Evolutionary conservation across 2,113 vertebrate genomes (phyloP).

Genomic region (Ammodytes dubius): DNA sequence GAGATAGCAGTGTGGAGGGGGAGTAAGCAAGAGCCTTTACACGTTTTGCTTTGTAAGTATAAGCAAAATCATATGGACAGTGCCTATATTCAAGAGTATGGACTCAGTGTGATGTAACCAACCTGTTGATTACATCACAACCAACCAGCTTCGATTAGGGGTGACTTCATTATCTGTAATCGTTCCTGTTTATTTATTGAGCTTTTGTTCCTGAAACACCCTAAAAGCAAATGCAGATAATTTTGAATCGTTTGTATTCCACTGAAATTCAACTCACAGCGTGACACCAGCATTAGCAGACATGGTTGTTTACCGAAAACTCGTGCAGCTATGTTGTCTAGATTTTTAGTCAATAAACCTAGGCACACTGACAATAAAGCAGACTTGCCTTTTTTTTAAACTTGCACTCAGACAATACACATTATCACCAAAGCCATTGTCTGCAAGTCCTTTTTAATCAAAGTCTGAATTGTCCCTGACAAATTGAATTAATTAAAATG

Average conservation of each 20-base stretch:
- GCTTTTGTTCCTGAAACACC: slow-evolving; percentile 55
- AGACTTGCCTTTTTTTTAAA: slow-evolving; percentile 54
- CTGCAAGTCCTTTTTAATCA: slow-evolving; percentile 80
- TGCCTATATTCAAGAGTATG: slow-evolving; percentile 43
- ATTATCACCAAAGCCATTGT: slow-evolving; percentile 72
- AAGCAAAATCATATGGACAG: slow-evolving; percentile 22
- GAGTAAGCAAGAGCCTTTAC: slow-evolving; percentile 9
- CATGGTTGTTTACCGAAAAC: slow-evolving; percentile 51
- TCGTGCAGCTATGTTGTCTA: slow-evolving; percentile 21
- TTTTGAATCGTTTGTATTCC: slow-evolving; percentile 48
- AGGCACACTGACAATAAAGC: slow-evolving; percentile 5
- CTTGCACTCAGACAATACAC: slow-evolving; percentile 72
- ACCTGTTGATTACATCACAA: slow-evolving; percentile 34
- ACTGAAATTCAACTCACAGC: slow-evolving; percentile 30
- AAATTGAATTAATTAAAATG: slow-evolving; percentile 85
- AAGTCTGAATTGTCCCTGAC: slow-evolving; percentile 80
- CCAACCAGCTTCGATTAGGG: slow-evolving; percentile 35
- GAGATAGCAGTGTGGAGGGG: slow-evolving; percentile 12
- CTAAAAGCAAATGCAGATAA: slow-evolving; percentile 51
- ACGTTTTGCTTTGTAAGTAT: slow-evolving; percentile 38
- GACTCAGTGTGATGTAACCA: slow-evolving; percentile 54
- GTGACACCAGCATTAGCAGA: slow-evolving; percentile 22
- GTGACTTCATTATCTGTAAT: slow-evolving; percentile 62
- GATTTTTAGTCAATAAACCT: slow-evolving; percentile 48
- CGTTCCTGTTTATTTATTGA: slow-evolving; percentile 59